Base-by-base conservation (phyloP, 2,888 invertebrate species). In the Eupsilia transversa region DNA sequence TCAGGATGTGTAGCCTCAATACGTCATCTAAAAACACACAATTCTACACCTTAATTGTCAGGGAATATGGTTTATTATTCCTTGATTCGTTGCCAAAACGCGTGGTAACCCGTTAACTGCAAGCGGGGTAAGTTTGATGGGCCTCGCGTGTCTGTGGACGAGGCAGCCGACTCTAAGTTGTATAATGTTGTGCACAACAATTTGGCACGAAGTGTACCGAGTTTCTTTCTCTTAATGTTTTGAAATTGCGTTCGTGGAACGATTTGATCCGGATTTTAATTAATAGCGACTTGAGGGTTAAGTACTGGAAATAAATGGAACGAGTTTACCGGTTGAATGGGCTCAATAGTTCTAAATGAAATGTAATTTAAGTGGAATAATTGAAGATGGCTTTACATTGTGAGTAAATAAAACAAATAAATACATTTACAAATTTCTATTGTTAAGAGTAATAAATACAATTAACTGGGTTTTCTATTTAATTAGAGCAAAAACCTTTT, bases 41-140 rank as follows among this genome's bases (percentile, higher is more conserved):
- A 79, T 43, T 66, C 0, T 61, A 6, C 0, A 74, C 74, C 57
- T 52, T 84, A 78, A 3, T 0, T 0, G 0, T 0, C 2, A 20
- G 0, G 3, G 0, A 0, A 6, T 65, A 80, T 56, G 46, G 59
- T 76, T 27, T 5, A 54, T 56, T 70, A 57, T 79, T 1, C 12
- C 41, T 52, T 49, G 23, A 14, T 0, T 0, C 23, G 1, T 0
- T 17, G 7, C 27, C 43, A 77, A 86, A 73, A 79, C 83, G 78
- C 82, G 78, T 84, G 79, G 84, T 86, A 86, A 82, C 80, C 84
- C 83, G 84, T 88, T 88, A 85, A 87, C 83, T 85, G 82, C 83
- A 86, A 87, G 77, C 81, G 82, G 91, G 82, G 78, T 84, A 91
- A 91, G 83, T 91, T 90, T 89, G 89, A 90, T 91, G 87, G 86